Evolutionary conservation across 2,113 vertebrate species (phyloP).

Genomic region (Girardinichthys multiradiatus): DNA sequence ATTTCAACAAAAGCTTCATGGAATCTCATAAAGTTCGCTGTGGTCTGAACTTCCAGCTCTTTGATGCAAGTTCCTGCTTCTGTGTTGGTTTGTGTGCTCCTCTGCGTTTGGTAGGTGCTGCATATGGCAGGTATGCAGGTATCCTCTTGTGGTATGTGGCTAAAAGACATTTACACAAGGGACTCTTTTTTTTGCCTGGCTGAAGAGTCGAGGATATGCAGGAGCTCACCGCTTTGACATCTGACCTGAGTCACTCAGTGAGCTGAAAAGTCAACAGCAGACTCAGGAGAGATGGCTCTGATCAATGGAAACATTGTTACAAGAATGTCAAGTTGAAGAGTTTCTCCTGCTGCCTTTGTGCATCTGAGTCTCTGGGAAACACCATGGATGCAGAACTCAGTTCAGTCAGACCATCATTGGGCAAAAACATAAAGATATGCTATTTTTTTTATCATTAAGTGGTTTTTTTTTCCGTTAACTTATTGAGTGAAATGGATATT

Average conservation of each 20-base stretch:
- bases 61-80: background rate
- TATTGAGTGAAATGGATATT: background rate
- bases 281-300: slow-evolving; percentile 5
- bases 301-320: slow-evolving; percentile 47
- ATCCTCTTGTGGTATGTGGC: slow-evolving; percentile 54
- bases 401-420: background rate
- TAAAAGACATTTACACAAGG: slow-evolving; percentile 59
- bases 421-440: background rate
- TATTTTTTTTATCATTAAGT: background rate
- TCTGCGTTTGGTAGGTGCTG: slow-evolving; percentile 38
- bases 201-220: slow-evolving; percentile 12
- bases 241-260: background rate
- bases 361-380: background rate
- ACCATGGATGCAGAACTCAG: background rate
- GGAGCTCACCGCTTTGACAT: slow-evolving; percentile 38
- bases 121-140: slow-evolving; percentile 53
- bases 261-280: background rate
- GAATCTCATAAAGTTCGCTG: slow-evolving; percentile 15
- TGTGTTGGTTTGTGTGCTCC: slow-evolving; percentile 37
- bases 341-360: slow-evolving; percentile 13
- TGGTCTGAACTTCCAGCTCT: slow-evolving; percentile 21
- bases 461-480: background rate
- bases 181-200: slow-evolving; percentile 40
- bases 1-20: too few species aligned
- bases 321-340: slow-evolving; percentile 13